These are phyloP conservation scores for Heterohyrax brucei DNA, from an alignment of 2,797 vertebrate genomes.

Conservation along the genomic window DNA sequence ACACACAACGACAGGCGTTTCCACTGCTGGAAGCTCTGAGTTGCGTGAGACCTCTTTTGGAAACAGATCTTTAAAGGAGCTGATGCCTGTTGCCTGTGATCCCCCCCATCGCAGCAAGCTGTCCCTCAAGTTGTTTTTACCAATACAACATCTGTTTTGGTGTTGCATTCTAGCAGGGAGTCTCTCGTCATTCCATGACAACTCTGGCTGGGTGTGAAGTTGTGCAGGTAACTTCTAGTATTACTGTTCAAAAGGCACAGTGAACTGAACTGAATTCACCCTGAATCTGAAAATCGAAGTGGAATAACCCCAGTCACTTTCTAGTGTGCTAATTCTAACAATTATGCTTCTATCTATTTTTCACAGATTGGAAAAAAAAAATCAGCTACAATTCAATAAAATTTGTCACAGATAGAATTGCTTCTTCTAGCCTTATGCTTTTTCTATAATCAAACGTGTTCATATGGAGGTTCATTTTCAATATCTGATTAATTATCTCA, in stretches of 20 bases:
- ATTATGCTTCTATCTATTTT: neutral
- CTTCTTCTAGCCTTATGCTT: neutral
- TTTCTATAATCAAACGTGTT: conserved; percentile 57
- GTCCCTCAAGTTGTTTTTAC: conserved; percentile 1
- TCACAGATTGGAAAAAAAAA: neutral
- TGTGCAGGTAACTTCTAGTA: neutral
- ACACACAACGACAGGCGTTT: neutral
- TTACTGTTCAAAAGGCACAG: neutral
- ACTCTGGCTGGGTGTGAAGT: neutral
- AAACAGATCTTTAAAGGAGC: neutral
- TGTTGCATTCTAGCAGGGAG: neutral
- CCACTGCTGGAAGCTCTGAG: neutral
- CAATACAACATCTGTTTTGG: conserved; percentile 36
- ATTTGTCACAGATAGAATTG: neutral
- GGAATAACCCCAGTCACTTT: rapidly evolving
- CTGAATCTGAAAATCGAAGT: neutral
- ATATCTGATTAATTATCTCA: conserved; percentile 62
- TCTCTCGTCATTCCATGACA: neutral
- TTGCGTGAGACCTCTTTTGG: neutral
- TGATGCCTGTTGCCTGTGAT: neutral
- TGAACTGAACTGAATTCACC: neutral
- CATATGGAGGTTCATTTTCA: conserved; percentile 51
- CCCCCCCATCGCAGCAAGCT: neutral
- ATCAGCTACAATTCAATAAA: conserved; percentile 48
- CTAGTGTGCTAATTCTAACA: neutral